These are phyloP conservation scores for Neoarius graeffei DNA, from an alignment of 2,113 vertebrate genomes.

Conservation along the genomic window DNA sequence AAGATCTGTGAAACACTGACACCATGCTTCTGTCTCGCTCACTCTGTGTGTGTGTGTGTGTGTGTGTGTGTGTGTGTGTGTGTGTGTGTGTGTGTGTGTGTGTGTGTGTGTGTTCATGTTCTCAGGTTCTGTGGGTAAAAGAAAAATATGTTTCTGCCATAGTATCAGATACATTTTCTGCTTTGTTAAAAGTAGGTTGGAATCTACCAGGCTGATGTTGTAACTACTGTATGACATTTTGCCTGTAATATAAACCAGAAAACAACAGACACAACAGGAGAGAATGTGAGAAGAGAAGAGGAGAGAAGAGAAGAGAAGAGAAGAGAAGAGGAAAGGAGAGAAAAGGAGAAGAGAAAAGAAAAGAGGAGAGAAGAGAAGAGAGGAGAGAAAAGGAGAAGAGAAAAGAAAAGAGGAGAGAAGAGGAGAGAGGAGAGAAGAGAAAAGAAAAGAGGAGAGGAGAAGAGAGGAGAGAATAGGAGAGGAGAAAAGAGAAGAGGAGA, in stretches of 20 bases:
- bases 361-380: not conserved
- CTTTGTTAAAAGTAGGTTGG: not conserved
- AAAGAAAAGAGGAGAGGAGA: not conserved
- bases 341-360: not conserved
- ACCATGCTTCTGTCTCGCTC: not conserved
- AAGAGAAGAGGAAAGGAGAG: not conserved
- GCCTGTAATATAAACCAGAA: not conserved
- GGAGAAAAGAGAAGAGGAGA: not conserved
- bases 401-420: not conserved
- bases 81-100: conserved; percentile 1
- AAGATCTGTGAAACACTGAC: not conserved
- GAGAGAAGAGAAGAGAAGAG: not conserved
- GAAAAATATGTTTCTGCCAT: not conserved
- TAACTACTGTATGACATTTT: not conserved
- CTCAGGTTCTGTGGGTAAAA: not conserved
- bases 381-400: not conserved
- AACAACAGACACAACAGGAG: not conserved
- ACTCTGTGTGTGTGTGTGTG: not conserved
- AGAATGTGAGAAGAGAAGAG: not conserved
- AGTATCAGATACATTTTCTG: not conserved
- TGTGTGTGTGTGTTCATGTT: not conserved
- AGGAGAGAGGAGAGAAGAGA: not conserved
- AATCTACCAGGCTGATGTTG: not conserved
- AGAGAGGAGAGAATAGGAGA: no score
- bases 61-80: not conserved